A percentile compares a stretch with the other conserved stretches of the same genome.
Evolutionary conservation across 1,140 invertebrate genomes (phyloP).

Genomic region (Anagrus nilaparvatae): DNA sequence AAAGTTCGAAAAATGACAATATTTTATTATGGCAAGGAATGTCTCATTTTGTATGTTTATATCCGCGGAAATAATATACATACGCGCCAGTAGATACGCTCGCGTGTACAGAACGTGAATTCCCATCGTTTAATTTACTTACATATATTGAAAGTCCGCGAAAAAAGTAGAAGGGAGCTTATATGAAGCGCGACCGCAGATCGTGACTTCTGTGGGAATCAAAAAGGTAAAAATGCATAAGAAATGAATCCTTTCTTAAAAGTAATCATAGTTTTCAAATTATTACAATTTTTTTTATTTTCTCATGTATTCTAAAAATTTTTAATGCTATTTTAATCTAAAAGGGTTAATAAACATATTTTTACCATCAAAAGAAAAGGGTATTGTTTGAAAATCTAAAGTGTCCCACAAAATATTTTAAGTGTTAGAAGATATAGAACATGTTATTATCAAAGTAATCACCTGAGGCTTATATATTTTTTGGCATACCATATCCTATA

Average conservation of each 20-base stretch:
- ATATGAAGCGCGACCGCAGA: conserved; percentile 40
- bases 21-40: conserved; percentile 14
- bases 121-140: conserved; percentile 35
- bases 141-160: conserved; percentile 8
- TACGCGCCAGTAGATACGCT: conserved; percentile 10
- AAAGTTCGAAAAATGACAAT: conserved; percentile 15
- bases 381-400: no score
- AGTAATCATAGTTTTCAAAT: no score
- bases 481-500: conserved; percentile 40
- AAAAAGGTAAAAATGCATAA: conserved; percentile 28
- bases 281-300: no score
- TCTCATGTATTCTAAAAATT: no score
- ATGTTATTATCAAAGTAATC: conserved; percentile 39
- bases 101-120: conserved; percentile 22
- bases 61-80: not conserved
- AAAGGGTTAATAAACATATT: no score
- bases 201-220: conserved; percentile 43
- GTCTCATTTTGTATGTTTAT: no score
- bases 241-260: no score
- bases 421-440: no score
- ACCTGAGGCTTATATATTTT: conserved; percentile 40
- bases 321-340: no score
- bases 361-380: no score
- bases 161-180: conserved; percentile 21
- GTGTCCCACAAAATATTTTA: no score